Evolutionary conservation across 37 sponge, comb jelly and placozoan species (phyloP), one percentile per base, ranked within the genome.

Genomic region (Halichondria panicea): DNA sequence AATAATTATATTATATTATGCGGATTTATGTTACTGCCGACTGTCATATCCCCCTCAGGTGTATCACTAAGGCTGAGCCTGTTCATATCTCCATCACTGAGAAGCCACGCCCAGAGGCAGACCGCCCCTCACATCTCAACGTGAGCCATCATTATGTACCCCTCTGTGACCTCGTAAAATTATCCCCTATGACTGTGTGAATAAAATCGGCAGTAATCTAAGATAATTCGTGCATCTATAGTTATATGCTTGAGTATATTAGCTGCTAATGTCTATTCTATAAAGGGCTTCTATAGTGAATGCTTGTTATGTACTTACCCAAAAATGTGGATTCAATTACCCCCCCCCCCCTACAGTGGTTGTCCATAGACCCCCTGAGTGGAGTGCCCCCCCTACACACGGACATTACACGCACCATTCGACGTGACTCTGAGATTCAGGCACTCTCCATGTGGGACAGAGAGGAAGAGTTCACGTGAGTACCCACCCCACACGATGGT

Each of bases 381-480:
- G 65, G 72, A 1, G 35, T 22, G 6, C 63, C 81, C 19, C 87
- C 87, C 3, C 62, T 80, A 6, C 87, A 87, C 76, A 68, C 63
- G 5, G 71, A 76, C 37, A 80, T 87, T 21, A 66, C 74, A 33
- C 37, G 28, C 32, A 18, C 32, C 19, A 3, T 46, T 32, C 39
- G 24, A 24, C 55, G 55, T 3, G 66, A 74, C 21, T 56, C 30
- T 53, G 81, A 76, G 4, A 38, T 69, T 2, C 62, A 80, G 18
- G 81, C 76, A 2, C 68, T 79, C 43, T 87, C 87, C 31, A 52
- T 69, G 1, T 87, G 87, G 87, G 81, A 87, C 81, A 67, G 68
- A 34, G 64, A 57, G 9, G 77, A 74, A 18, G 71, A 74, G 38
- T 62, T 87, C 67, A 68, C 72, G 87, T 87, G 48, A 59, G 75